Evolutionary conservation across 2,113 vertebrate species (phyloP), one percentile per base, ranked within the genome.

Genomic region (Saccopteryx leptura): DNA sequence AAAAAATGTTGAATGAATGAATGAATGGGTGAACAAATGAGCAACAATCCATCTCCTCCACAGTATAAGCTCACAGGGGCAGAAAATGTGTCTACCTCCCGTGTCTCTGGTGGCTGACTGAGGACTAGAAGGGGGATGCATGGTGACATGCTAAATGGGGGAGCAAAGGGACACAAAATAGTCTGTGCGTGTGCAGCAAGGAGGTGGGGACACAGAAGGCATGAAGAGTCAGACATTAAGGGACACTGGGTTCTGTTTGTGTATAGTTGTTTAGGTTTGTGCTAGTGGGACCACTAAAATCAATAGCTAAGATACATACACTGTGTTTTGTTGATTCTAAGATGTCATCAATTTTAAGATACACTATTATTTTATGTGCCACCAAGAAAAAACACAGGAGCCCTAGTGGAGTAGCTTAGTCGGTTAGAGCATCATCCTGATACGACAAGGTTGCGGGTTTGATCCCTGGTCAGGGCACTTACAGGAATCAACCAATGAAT

Each of bases 311-410:
- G 1, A 69, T 31, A 78, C 1, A 74, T 7, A 94, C 0, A 18
- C 21, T 31, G 5, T 23, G 15, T 50, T 60, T 31, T 72, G 31
- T 72, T 7, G 2, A 69, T 93, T 91, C 48, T 23, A 88, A 78
- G 74, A 33, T 2, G 21, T 54, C 79, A 72, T 61, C 56, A 11
- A 0, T 28, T 94, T 69, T 50, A 91, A 95, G 93, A 86, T 12
- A 48, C 11, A 58, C 86, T 82, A 56, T 82, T 65, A n/a, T 89
- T 94, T 92, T 61, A 80, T 81, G 87, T 46, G 15, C 26, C 69
- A 69, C 81, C 48, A 87, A 83, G 60, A 83, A 78, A 78, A 78
- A n/a, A n/a, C 31, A 6, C 50, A 78, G 75, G 50, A 39, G 39
- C 39, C 39, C 39, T 39, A 39, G 39, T 39, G 39, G 39, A 39